Base-by-base conservation (phyloP, 2,888 invertebrate genomes). In the Cecidostiba fungosa region DNA sequence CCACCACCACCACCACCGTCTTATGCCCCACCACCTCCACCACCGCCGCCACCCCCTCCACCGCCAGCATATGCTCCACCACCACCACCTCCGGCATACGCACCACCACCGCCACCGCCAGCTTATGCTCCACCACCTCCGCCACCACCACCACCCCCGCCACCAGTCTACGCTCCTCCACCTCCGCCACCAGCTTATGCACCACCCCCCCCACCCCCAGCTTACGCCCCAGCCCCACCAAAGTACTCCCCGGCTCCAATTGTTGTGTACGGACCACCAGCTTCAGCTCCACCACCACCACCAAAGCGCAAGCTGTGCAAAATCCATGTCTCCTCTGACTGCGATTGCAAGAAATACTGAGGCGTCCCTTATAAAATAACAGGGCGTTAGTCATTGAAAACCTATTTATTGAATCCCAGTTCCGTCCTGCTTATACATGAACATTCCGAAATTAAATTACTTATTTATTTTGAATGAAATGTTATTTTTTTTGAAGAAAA, bases 301-400 rank as follows among this genome's bases (percentile, higher is more conserved):
- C 23, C 47, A 66, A 77, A 39, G 19, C 50, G 26, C 39, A n/a
- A 32, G 54, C 74, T 79, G 12, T 85, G 85, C 72, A 80, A 81
- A 77, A 77, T 81, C 32, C 85, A 85, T n/a, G 72, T 77, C 14
- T 4, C 76, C 2, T 3, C 72, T 19, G 80, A 84, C 3, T 85
- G 85, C 77, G 72, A 77, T 32, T 85, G 85, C 77, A 54, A 77
- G 10, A 79, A 66, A 74, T 73, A 84, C 66, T 85, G 70, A 81
- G 32, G 47, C 50, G 10, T 10, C 32, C 36, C 29, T n/a, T 59
- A 26, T 19, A 69, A 12, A 54, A 39, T 43, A 29, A 62, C 26
- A 79, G 26, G n/a, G 69, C 43, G 29, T 54, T 39, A 79, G 39
- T 74, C 78, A 74, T 39, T 10, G 19, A 19, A 23, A 36, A 36